Evolutionary conservation across 2,888 invertebrate genomes (phyloP).

Genomic region (Diaprepes abbreviatus): DNA sequence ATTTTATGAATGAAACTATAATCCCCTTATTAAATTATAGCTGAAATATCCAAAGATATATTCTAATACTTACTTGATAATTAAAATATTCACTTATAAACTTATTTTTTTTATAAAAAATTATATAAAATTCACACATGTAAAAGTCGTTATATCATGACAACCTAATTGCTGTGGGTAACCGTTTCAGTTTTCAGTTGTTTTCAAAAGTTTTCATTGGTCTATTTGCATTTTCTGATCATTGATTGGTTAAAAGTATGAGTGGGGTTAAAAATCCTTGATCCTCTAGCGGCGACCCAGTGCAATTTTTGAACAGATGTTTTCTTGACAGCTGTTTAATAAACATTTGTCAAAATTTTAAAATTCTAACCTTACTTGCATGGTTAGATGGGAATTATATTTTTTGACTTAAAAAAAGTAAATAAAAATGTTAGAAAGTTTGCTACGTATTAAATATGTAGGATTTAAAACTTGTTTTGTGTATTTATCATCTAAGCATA

Average conservation of each 20-base stretch:
- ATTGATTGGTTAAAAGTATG: constrained; percentile 56
- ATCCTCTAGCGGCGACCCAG: constrained; percentile 29
- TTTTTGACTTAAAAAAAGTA: constrained; percentile 6
- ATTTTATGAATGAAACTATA: constrained; percentile 30
- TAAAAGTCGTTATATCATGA: constrained; percentile 59
- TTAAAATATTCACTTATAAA: constrained; percentile 43
- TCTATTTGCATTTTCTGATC: constrained; percentile 54
- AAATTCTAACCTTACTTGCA: constrained; percentile 23
- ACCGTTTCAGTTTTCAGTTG: constrained; percentile 59
- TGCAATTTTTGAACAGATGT: constrained; percentile 36
- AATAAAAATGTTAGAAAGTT: constrained; percentile 67
- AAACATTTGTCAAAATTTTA: constrained; percentile 16
- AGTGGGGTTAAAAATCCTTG: constrained; percentile 17
- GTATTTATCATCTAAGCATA: constrained; percentile 63
- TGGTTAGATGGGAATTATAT: background rate
- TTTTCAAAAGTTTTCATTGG: constrained; percentile 60
- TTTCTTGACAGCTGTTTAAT: constrained; percentile 9
- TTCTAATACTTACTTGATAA: constrained; percentile 15
- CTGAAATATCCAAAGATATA: background rate
- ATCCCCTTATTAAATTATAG: background rate
- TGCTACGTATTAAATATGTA: constrained; percentile 67
- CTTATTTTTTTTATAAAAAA: constrained; percentile 41
- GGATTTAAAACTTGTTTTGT: constrained; percentile 69
- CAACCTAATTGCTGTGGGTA: constrained; percentile 55
- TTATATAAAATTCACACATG: constrained; percentile 52